Base-by-base conservation (phyloP, 1,140 invertebrate genomes). In the Ceratina calcarata region DNA sequence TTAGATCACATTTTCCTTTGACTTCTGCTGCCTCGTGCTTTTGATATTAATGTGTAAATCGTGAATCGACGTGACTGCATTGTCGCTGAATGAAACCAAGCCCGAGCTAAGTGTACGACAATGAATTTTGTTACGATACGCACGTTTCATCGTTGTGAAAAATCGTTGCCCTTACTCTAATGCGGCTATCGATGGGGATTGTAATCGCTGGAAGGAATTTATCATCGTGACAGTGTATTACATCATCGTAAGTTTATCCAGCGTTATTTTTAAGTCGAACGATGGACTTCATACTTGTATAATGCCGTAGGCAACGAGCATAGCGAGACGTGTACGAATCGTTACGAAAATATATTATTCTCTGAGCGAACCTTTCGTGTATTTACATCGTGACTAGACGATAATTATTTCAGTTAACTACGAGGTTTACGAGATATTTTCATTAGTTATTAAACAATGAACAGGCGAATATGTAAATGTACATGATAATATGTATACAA, bases 241-340 rank as follows among this genome's bases (percentile, higher is more conserved):
- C 82, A 77, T 76, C 83, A 84, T 12, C 69, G 82, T 85, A 77
- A 84, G 82, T 76, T 55, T 13, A 18, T 61, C 58, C 16, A 45
- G 0, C 6, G 15, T 10, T 16, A 60, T 27, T 49, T 27, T 57
- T 13, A 8, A 15, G 0, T 72, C 16, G 20, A 37, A 18, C 12
- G 6, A 49, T 58, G 15, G 70, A 67, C 45, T 27, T 65, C 51
- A 57, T 6, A 45, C 37, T 45, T 10, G 7, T 45, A 3, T 45
- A 45, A 45, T 45, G 37, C 2, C 3, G 3, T 65, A 22, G 8
- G 13, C 20, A 73, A 3, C 55, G 16, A 75, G 10, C 10, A 61
- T 66, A 12, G 1, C 16, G 37, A 13, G 45, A 20, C 60, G 1
- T 22, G 2, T 60, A 2, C 49, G 8, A 58, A 69, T 6, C 16